Evolutionary conservation across 2,113 vertebrate genomes (phyloP).

Genomic region (Amblyornis subalaris): DNA sequence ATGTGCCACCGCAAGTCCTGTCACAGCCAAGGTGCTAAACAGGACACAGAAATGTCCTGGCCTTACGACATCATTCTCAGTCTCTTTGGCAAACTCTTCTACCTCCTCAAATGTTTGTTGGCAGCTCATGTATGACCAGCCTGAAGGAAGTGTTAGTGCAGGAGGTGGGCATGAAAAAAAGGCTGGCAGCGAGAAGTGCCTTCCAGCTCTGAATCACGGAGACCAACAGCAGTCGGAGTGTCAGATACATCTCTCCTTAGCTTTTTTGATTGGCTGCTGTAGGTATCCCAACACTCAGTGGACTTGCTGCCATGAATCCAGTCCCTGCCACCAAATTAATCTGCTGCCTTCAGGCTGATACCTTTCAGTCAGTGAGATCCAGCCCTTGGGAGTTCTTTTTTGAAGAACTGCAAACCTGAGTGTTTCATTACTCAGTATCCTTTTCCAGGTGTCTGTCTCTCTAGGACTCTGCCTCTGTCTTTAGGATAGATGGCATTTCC

Average conservation of each 20-base stretch:
- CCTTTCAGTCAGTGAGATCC: background rate
- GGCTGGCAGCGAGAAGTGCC: background rate
- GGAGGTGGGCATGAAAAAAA: background rate
- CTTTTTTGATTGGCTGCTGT: background rate
- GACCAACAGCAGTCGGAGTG: background rate
- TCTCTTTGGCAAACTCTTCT: background rate
- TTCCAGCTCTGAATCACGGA: background rate
- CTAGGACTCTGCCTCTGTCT: background rate
- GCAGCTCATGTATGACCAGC: background rate
- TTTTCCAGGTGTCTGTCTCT: background rate
- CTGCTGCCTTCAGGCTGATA: background rate
- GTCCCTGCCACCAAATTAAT: background rate
- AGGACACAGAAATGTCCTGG: background rate
- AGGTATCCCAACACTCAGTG: background rate
- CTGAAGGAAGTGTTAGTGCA: background rate
- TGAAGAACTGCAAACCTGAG: background rate
- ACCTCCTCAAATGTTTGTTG: background rate
- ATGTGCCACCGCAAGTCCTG: background rate
- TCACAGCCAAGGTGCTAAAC: background rate
- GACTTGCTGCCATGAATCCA: background rate
- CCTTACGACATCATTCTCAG: background rate
- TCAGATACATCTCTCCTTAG: background rate
- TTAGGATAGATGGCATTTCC: background rate
- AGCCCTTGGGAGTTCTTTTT: background rate
- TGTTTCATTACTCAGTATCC: background rate